Evolutionary conservation across 2,888 invertebrate genomes (phyloP), one percentile per base, ranked within the genome.

Genomic region (Zaprionus bogoriensis): DNA sequence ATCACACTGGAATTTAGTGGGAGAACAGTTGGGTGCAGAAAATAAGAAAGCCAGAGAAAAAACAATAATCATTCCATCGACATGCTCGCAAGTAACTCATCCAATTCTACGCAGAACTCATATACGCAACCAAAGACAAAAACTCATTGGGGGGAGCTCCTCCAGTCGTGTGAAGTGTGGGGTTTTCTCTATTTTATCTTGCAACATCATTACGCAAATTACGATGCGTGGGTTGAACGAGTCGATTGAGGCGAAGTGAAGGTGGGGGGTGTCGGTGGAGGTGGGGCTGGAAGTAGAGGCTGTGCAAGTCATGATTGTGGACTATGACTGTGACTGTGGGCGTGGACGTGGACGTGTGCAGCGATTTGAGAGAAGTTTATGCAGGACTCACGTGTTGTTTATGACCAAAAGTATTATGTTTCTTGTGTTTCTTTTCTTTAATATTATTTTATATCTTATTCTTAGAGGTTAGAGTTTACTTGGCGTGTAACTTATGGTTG

Each of bases 291-390:
- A 51, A n/a, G 30, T 45, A 14, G 17, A 14, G 7, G 44, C 69
- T 80, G 80, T 85, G 83, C 83, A 77, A 83, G 77, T 79, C 69
- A 80, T 79, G 79, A 80, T 27, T 74, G 71, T 74, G 74, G 25
- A 32, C 53, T 39, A 10, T 46, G 42, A n/a, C n/a, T 41, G 41
- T 70, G 17, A 7, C 41, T 50, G 52, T 41, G 27, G 25, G 52
- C n/a, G 30, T 44, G 30, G 14, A 23, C 39, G 67, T 67, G 58
- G 73, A 30, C 47, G 51, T 66, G 80, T 86, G 62, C 66, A 86
- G 67, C 81, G 81, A 80, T 76, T 77, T 67, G 87, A 87, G 78
- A 84, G 55, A 83, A 86, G 77, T 83, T 72, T 62, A 77, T 81
- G 80, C 80, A 81, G 87, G 61, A 81, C 80, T 81, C 80, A 81